A percentile compares a stretch with the other conserved stretches of the same genome.
Evolutionary conservation across 1,140 invertebrate species (phyloP).

Genomic region (Calephelis virginiensis): DNA sequence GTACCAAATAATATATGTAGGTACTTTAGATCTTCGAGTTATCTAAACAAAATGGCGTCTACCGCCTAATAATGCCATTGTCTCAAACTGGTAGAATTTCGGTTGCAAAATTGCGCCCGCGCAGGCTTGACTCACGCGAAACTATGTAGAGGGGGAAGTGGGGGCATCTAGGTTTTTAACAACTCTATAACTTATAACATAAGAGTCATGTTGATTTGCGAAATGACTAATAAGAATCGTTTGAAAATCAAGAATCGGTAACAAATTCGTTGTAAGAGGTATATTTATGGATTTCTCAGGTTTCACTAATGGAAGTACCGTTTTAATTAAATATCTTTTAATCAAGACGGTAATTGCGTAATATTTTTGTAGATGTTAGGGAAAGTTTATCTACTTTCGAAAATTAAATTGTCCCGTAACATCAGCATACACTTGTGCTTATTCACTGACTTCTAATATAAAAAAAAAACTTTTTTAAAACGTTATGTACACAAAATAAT

Average conservation of each 20-base stretch:
- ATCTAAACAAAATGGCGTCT: slow-evolving; percentile 61
- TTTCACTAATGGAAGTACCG: slow-evolving; percentile 30
- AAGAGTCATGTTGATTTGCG: slow-evolving; percentile 34
- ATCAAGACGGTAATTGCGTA: slow-evolving; percentile 19
- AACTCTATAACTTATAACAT: slow-evolving; percentile 26
- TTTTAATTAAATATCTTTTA: slow-evolving; percentile 32
- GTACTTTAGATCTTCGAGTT: slow-evolving; percentile 35
- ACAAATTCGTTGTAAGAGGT: slow-evolving; percentile 36
- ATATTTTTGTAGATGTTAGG: not conserved
- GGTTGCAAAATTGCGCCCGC: slow-evolving; percentile 68
- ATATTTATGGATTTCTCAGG: slow-evolving; percentile 37
- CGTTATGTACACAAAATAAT: too few relatives aligned
- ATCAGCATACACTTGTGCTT: too few relatives aligned
- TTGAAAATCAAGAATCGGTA: slow-evolving; percentile 39
- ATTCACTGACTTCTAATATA: too few relatives aligned
- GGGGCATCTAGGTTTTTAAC: slow-evolving; percentile 27
- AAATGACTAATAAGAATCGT: slow-evolving; percentile 44
- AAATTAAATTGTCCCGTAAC: too few relatives aligned
- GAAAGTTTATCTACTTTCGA: too few relatives aligned
- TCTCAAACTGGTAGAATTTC: slow-evolving; percentile 71
- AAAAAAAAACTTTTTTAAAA: too few relatives aligned
- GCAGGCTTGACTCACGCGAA: slow-evolving; percentile 54
- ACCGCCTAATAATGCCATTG: slow-evolving; percentile 69
- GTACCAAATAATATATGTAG: slow-evolving; percentile 31
- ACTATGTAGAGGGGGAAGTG: slow-evolving; percentile 36